Percentiles rank a stretch among this genome's conserved stretches.
Evolutionary conservation across 2,888 invertebrate species (phyloP).

Genomic region (Phengaris alcon): DNA sequence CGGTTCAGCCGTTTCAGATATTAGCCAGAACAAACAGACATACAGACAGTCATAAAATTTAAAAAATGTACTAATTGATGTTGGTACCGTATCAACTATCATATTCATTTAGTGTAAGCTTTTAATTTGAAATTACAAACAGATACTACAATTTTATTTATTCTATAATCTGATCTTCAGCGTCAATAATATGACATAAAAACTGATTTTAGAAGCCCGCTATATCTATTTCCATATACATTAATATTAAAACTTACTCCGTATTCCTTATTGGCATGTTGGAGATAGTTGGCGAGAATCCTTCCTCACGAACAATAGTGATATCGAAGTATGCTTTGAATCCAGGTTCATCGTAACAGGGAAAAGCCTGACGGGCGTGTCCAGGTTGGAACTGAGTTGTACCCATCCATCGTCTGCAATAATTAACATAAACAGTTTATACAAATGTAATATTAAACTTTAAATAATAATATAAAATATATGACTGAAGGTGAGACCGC

Average conservation of each 20-base stretch:
- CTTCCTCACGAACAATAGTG: conserved; percentile 78
- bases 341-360: conserved; percentile 92
- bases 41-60: too few relatives aligned
- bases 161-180: too few relatives aligned
- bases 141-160: too few relatives aligned
- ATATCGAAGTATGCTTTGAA: conserved; percentile 88
- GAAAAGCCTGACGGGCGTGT: conserved; percentile 89
- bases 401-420: conserved; percentile 82
- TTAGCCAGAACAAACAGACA: too few relatives aligned
- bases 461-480: background rate
- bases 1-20: too few relatives aligned
- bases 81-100: too few relatives aligned
- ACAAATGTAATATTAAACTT: background rate
- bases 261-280: conserved; percentile 81
- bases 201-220: background rate
- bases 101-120: too few relatives aligned
- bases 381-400: conserved; percentile 90
- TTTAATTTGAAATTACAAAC: too few relatives aligned
- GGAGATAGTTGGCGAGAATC: conserved; percentile 77
- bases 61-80: too few relatives aligned
- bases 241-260: conserved; percentile 43
- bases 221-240: background rate
- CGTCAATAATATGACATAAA: background rate
- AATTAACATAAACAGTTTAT: background rate
- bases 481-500: too few relatives aligned